Percentiles rank a stretch among this genome's conserved stretches.
Evolutionary conservation across 2,888 invertebrate species (phyloP).

Genomic region (Ypsolopha scabrella): DNA sequence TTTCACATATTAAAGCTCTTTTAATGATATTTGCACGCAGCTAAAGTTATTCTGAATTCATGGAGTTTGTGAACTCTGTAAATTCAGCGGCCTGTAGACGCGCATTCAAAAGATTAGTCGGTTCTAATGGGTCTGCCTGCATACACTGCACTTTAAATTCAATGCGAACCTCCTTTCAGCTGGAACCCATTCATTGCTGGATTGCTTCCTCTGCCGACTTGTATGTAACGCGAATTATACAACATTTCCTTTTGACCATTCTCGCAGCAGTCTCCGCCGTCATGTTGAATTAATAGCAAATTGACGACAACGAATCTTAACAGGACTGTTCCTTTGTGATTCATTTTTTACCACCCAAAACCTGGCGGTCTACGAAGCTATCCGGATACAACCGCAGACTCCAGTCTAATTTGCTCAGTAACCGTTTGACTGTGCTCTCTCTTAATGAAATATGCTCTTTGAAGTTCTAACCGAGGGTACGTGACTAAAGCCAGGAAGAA

Average conservation of each 20-base stretch:
- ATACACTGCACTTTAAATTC: slow-evolving; percentile 11
- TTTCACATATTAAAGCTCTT: too few relatives aligned
- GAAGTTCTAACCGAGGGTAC: not conserved
- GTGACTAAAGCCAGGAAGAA: not conserved
- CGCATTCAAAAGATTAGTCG: slow-evolving; percentile 23
- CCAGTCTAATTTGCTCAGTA: slow-evolving; percentile 18
- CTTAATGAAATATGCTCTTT: not conserved
- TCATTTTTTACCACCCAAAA: slow-evolving; percentile 32
- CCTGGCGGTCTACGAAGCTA: slow-evolving; percentile 34
- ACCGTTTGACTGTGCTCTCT: not conserved
- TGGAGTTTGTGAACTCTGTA: too few relatives aligned
- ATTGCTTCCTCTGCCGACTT: slow-evolving; percentile 19
- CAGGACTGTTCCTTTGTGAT: slow-evolving; percentile 48
- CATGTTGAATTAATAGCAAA: slow-evolving; percentile 18
- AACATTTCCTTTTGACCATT: slow-evolving; percentile 6
- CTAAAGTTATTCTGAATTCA: too few relatives aligned
- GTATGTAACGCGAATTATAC: slow-evolving; percentile 1
- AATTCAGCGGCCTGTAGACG: too few relatives aligned
- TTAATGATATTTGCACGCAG: too few relatives aligned
- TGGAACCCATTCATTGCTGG: slow-evolving; percentile 16
- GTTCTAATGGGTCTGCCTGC: slow-evolving; percentile 25
- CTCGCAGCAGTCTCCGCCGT: slow-evolving; percentile 3
- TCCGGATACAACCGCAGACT: slow-evolving; percentile 44
- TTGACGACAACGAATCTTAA: slow-evolving; percentile 42
- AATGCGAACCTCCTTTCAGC: slow-evolving; percentile 21